Percentiles rank a stretch among this genome's conserved stretches.
Evolutionary conservation across 2,113 vertebrate species (phyloP).

Genomic region (Reinhardtius hippoglossoides): DNA sequence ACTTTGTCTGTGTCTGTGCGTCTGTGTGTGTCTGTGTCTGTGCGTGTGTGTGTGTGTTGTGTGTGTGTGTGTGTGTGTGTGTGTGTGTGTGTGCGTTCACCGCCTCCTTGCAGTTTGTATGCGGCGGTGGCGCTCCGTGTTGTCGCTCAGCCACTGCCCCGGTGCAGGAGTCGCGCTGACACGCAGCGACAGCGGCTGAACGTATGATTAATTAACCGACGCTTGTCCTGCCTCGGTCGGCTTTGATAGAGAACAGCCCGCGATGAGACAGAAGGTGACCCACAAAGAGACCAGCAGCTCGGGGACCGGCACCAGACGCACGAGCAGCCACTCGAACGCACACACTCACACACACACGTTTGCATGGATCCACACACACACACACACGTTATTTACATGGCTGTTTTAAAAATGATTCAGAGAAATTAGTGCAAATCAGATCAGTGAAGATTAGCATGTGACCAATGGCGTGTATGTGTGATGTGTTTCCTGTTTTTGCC

Average conservation of each 20-base stretch:
- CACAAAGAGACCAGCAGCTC: slow-evolving; percentile 59
- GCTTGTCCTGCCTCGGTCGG: slow-evolving; percentile 52
- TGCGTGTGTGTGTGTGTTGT: not conserved
- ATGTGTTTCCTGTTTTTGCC: too few species aligned
- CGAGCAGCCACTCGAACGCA: not conserved
- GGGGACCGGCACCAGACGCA: slow-evolving; percentile 33
- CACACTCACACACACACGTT: slow-evolving; percentile 4
- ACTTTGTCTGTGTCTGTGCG: not conserved
- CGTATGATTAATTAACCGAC: slow-evolving; percentile 75
- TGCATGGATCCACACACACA: slow-evolving; percentile 6
- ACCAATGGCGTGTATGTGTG: too few species aligned
- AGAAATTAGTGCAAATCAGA: too few species aligned
- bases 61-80: not conserved
- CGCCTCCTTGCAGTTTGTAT: slow-evolving; percentile 10
- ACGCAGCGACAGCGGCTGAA: slow-evolving; percentile 53
- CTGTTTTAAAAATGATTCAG: too few species aligned
- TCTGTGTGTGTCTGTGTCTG: not conserved
- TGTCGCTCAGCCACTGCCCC: slow-evolving; percentile 31
- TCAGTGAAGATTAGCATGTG: too few species aligned
- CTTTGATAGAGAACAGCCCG: slow-evolving; percentile 67
- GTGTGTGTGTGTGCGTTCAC: not conserved
- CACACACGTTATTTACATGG: not conserved
- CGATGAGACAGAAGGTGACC: slow-evolving; percentile 75
- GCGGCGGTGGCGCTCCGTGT: slow-evolving; percentile 5
- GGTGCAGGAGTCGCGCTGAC: slow-evolving; percentile 43